Evolutionary conservation across 2,797 vertebrate genomes (phyloP).

Genomic region (Brachyrhaphis roseni): DNA sequence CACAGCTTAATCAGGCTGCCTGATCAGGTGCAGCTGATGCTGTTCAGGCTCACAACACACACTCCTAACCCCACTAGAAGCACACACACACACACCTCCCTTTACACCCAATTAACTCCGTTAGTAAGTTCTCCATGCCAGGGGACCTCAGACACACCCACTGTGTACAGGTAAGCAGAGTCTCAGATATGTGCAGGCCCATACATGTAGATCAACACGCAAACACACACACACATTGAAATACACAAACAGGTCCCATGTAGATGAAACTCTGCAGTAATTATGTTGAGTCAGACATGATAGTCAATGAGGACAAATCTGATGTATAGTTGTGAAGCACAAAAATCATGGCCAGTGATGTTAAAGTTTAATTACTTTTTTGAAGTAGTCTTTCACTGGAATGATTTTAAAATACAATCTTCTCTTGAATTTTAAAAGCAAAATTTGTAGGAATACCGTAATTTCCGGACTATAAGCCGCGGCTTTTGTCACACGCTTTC

Average conservation of each 20-base stretch:
- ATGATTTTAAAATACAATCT: not conserved
- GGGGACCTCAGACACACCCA: constrained; percentile 88
- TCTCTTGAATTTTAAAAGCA: not conserved
- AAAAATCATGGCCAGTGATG: not conserved
- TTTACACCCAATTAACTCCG: constrained; percentile 97
- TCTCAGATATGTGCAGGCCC: constrained; percentile 82
- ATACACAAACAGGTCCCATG: not conserved
- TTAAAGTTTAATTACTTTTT: not conserved
- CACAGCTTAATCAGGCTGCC: constrained; percentile 92
- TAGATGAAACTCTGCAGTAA: not conserved
- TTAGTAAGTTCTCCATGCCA: constrained; percentile 87
- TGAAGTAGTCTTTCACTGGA: not conserved
- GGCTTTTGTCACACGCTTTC: too few species aligned
- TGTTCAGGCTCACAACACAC: constrained; percentile 63
- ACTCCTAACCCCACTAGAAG: constrained; percentile 9
- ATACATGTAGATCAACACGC: constrained; percentile 41
- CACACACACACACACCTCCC: constrained; percentile 67
- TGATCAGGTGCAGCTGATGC: constrained; percentile 93
- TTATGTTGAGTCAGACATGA: not conserved
- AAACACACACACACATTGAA: not conserved
- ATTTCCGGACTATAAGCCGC: too few species aligned
- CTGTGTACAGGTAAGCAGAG: constrained; percentile 86
- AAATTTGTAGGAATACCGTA: too few species aligned
- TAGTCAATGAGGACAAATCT: not conserved
- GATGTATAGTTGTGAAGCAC: not conserved